phyloP scores from a whole-genome alignment of 2,797 vertebrate species.

The Scolopax bukidnonensis region DNA sequence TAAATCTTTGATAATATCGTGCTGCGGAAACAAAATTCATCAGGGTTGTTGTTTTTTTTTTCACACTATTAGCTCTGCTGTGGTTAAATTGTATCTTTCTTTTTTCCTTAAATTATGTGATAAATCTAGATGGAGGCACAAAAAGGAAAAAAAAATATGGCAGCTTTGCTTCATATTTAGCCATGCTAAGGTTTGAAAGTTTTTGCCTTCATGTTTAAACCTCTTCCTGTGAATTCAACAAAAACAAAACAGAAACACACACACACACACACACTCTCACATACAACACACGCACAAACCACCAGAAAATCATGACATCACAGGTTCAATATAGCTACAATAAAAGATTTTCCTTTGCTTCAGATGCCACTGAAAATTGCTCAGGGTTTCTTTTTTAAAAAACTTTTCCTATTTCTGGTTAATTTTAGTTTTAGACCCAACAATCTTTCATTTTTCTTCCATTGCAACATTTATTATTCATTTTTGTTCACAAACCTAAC shows the following conservation, averaged over 20 bases:
- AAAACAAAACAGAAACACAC: constrained; percentile 72
- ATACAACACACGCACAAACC: constrained; percentile 26
- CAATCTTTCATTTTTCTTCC: constrained; percentile 24
- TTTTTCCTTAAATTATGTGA: constrained; percentile 75
- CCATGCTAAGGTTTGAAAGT: constrained; percentile 75
- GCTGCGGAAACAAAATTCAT: constrained; percentile 85
- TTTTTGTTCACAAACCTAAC: neutral
- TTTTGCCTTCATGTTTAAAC: constrained; percentile 84
- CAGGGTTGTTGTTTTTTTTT: constrained; percentile 75
- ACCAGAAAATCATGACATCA: constrained; percentile 64
- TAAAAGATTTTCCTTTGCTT: constrained; percentile 41
- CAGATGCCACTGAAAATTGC: neutral
- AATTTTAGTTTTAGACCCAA: constrained; percentile 57
- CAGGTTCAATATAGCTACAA: constrained; percentile 32
- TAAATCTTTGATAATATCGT: constrained; percentile 85
- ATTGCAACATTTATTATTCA: neutral
- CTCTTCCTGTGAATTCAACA: constrained; percentile 77
- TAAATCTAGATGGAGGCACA: constrained; percentile 77
- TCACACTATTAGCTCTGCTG: constrained; percentile 76
- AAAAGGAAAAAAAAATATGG: constrained; percentile 60
- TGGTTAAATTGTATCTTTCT: constrained; percentile 67
- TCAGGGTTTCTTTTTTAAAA: neutral
- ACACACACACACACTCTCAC: neutral
- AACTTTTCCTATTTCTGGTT: neutral
- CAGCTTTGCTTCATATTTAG: constrained; percentile 76